Evolutionary conservation across 2,113 vertebrate species (phyloP), one percentile per base, ranked within the genome.

Genomic region (Ploceus nigricollis): DNA sequence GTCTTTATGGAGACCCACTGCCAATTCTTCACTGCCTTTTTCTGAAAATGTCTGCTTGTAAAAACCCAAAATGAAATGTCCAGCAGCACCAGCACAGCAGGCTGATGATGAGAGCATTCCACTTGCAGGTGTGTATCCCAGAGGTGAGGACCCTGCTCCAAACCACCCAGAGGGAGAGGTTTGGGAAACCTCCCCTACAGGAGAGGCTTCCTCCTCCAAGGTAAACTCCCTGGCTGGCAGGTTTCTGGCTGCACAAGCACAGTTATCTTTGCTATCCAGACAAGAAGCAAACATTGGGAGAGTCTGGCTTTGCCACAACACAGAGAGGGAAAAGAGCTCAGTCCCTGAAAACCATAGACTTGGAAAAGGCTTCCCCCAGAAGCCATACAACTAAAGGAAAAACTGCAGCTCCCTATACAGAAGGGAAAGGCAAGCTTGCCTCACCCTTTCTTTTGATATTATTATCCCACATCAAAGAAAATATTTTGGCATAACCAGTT

Each of bases 401-500:
- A 89, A 50, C 28, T 25, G n/a, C 48, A 60, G 66, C 44, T 79
- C 4, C 1, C 19, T 69, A 12, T 5, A 23, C 54, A 63, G 63
- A 92, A 86, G 27, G 35, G 28, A 93, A 87, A 77, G 30, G 30
- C 68, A 89, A 94, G 37, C 47, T 54, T 42, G n/a, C 58, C 45
- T 54, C 40, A 44, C 24, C 47, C 75, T 72, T 51, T 66, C 75
- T 71, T 92, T 93, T 88, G 54, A 88, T 82, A 86, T 81, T 93
- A 93, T 91, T 95, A 94, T 86, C 90, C 61, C 27, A 97, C 86
- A 95, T 89, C 77, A 95, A 96, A 97, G 88, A 92, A 96, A 97
- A 88, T 90, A 90, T 82, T 89, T 94, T 90, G 78, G 82, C 61
- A 86, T 69, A 88, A 76, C 77, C 61, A 42, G 82, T 96, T 94